phyloP scores from a whole-genome alignment of 2,888 invertebrate species.

The Zelleria hepariella region DNA sequence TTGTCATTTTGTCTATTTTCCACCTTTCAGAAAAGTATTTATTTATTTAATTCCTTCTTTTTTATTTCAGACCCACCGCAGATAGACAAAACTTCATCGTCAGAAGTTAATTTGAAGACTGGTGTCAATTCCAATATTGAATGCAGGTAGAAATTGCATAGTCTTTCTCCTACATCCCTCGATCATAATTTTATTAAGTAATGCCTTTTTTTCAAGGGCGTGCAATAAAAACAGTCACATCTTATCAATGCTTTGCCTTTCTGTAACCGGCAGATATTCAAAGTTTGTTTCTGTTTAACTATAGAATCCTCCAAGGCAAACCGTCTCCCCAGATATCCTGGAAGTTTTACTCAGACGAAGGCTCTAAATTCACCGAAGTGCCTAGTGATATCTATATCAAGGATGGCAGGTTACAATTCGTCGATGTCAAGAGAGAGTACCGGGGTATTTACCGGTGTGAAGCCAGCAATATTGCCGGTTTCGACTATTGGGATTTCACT shows the following conservation, averaged over 20 bases:
- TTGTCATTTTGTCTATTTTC: no score
- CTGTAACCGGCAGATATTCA: neutral
- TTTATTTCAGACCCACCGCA: slow-evolving; percentile 36
- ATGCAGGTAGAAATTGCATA: slow-evolving; percentile 33
- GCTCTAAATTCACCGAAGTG: neutral
- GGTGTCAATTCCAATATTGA: slow-evolving; percentile 30
- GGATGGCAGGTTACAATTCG: slow-evolving; percentile 27
- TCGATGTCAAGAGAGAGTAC: slow-evolving; percentile 25
- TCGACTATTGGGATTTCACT: slow-evolving; percentile 25
- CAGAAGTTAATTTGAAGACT: slow-evolving; percentile 26
- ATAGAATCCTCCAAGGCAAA: slow-evolving; percentile 38
- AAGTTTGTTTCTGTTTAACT: slow-evolving; percentile 14
- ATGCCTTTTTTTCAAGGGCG: no score
- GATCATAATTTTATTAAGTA: no score
- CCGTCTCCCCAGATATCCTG: slow-evolving; percentile 41
- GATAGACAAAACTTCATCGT: slow-evolving; percentile 24
- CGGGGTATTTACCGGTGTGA: slow-evolving; percentile 41
- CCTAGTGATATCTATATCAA: slow-evolving; percentile 24
- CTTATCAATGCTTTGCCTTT: neutral
- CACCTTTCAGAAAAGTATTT: neutral
- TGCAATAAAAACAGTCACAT: neutral
- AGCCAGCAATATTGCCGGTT: slow-evolving; percentile 37
- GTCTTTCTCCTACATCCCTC: no score
- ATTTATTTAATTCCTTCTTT: neutral
- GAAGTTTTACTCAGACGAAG: slow-evolving; percentile 29